phyloP scores from a whole-genome alignment of 2,797 vertebrate genomes.

The Manis pentadactyla region DNA sequence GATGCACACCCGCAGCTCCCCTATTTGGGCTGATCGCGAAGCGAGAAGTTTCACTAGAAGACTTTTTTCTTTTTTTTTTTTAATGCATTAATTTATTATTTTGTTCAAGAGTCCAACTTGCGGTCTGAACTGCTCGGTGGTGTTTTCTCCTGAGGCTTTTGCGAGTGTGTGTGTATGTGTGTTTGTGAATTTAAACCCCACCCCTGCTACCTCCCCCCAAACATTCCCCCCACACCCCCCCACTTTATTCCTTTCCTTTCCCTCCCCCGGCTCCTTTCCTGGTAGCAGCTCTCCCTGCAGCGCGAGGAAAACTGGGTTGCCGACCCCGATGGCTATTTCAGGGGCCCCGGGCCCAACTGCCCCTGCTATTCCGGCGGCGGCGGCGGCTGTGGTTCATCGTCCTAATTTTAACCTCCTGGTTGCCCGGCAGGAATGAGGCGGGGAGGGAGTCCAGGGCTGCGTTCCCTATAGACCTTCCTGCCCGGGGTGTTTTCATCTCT shows the following conservation, averaged over 20 bases:
- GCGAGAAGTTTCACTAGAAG: not conserved
- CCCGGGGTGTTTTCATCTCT: not conserved
- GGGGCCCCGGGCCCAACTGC: slow-evolving; percentile 1
- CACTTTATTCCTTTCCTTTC: not conserved
- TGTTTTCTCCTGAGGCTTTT: not conserved
- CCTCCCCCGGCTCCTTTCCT: not conserved
- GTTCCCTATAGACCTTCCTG: not conserved
- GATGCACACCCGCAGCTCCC: not conserved
- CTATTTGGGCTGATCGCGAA: not conserved
- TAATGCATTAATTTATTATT: not conserved
- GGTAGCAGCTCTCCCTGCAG: not conserved
- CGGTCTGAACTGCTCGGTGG: not conserved
- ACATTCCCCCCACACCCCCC: not conserved
- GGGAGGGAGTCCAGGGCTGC: not conserved
- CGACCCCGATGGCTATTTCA: not conserved
- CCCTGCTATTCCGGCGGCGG: not conserved
- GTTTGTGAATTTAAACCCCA: not conserved
- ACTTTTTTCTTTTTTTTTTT: not conserved
- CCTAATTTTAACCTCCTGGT: slow-evolving; percentile 65
- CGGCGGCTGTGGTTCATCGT: not conserved
- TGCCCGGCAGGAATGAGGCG: not conserved
- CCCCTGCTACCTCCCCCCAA: not conserved
- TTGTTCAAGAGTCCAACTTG: not conserved
- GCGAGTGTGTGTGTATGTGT: not conserved
- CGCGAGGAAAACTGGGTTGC: not conserved